Evolutionary conservation across 2,888 invertebrate species (phyloP).

Genomic region (Druceiella hillmani): DNA sequence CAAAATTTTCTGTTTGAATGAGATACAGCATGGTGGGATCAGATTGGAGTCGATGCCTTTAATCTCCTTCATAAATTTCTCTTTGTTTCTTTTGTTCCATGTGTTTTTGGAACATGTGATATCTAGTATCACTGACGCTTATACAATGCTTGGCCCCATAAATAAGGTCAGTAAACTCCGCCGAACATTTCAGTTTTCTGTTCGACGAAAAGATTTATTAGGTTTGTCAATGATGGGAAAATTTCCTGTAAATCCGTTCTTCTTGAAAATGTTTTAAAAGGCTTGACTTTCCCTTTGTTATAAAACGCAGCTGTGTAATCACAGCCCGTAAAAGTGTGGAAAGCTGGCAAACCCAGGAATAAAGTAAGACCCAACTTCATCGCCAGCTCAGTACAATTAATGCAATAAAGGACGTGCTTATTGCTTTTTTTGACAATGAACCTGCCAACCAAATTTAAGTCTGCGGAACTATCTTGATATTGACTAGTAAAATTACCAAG

Average conservation of each 20-base stretch:
- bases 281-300: conserved; percentile 25
- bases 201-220: conserved; percentile 21
- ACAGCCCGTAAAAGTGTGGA: conserved; percentile 26
- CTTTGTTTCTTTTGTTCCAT: not conserved
- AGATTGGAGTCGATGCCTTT: conserved; percentile 1
- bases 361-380: conserved; percentile 1
- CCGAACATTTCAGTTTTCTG: conserved; percentile 4
- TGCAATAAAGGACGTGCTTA: no score
- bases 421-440: no score
- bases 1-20: no score
- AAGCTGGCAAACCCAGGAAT: conserved; percentile 20
- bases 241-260: conserved; percentile 21
- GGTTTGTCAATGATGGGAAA: conserved; percentile 26
- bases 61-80: not conserved
- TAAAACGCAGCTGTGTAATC: conserved; percentile 26
- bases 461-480: no score
- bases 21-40: conserved; percentile 1
- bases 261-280: conserved; percentile 23
- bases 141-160: conserved; percentile 1
- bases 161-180: conserved; percentile 5
- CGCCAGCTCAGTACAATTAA: no score
- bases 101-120: not conserved
- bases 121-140: not conserved
- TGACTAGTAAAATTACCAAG: no score
- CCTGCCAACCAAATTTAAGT: no score